Percentiles rank a stretch among this genome's conserved stretches.
These are phyloP conservation scores for Pluvialis apricaria DNA, from an alignment of 2,113 vertebrate genomes.

Conservation along the genomic window DNA sequence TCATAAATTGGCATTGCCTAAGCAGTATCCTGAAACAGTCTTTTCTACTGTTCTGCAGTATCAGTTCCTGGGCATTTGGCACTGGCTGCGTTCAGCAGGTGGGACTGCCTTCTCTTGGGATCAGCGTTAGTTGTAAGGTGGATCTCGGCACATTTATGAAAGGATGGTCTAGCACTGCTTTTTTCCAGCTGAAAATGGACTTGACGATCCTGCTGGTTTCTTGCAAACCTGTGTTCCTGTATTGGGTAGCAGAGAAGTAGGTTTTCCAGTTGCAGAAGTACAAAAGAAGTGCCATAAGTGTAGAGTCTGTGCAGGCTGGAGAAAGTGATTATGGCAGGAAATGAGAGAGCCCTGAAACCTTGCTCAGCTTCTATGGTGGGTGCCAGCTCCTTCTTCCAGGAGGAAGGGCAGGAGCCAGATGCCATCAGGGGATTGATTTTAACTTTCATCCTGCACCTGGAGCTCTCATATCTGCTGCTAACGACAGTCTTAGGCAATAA, in stretches of 20 bases:
- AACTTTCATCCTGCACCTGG: neutral
- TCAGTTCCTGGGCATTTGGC: neutral
- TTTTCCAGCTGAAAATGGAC: neutral
- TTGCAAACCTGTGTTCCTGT: neutral
- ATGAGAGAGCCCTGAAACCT: neutral
- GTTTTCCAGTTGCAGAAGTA: neutral
- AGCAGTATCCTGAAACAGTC: neutral
- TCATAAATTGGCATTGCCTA: neutral
- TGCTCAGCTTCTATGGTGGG: neutral
- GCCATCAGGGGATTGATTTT: neutral
- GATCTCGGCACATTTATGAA: neutral
- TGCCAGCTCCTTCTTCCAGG: neutral
- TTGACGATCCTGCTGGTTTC: neutral
- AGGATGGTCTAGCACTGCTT: accelerated
- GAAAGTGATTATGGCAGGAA: neutral
- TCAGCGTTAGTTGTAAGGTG: neutral
- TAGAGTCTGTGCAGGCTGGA: neutral
- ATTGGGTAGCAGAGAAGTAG: neutral
- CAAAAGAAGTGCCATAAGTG: neutral
- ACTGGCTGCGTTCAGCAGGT: neutral
- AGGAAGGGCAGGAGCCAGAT: neutral
- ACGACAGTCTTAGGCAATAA: neutral
- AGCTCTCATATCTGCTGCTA: neutral
- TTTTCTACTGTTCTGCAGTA: neutral
- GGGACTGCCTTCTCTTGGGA: neutral